Conservation (phyloP, 1,140 invertebrate genomes). For the Lysiphlebus fabarum region DNA sequence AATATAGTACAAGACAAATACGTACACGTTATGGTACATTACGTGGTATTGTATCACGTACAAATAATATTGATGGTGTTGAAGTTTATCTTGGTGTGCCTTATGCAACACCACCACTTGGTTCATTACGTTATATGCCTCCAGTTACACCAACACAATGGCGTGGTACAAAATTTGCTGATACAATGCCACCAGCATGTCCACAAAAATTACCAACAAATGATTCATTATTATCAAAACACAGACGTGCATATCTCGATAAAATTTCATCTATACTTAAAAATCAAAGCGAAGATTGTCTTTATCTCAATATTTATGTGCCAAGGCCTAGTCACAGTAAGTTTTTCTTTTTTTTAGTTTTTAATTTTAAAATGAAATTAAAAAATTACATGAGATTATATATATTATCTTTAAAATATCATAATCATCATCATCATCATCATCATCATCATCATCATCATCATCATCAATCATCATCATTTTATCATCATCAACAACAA, state of each 20-base stretch:
- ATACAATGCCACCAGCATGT: constrained; percentile 82
- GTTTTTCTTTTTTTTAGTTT: constrained; percentile 34
- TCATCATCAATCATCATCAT: no score
- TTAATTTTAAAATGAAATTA: constrained; percentile 10
- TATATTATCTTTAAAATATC: no score
- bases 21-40: constrained; percentile 84
- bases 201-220: constrained; percentile 76
- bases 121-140: constrained; percentile 84
- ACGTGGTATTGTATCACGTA: constrained; percentile 76
- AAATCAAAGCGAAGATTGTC: constrained; percentile 95
- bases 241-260: constrained; percentile 76
- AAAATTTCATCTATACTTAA: constrained; percentile 75
- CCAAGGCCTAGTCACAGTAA: constrained; percentile 71
- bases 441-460: no score
- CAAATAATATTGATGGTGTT: constrained; percentile 65
- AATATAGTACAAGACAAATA: constrained; percentile 76
- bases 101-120: constrained; percentile 81
- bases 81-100: constrained; percentile 94
- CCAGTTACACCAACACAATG: constrained; percentile 87
- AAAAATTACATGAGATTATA: background rate
- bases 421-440: no score
- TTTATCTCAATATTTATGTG: constrained; percentile 94
- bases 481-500: no score
- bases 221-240: constrained; percentile 73
- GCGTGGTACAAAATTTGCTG: constrained; percentile 76